phyloP scores from a whole-genome alignment of 2,797 vertebrate species.

The Ctenopoma multispine region DNA sequence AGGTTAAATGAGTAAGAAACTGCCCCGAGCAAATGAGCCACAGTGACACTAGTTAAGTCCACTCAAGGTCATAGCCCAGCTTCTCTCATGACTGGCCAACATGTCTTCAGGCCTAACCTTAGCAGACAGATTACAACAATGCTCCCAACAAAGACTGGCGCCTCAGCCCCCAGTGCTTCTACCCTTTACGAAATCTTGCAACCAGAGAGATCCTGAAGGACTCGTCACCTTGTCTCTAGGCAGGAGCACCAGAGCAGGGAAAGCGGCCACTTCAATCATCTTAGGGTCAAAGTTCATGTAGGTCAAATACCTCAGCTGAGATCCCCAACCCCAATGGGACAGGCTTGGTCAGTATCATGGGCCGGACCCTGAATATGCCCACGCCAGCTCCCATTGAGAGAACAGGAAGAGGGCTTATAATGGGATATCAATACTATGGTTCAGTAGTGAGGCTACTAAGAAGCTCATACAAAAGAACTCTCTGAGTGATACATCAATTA shows the following conservation, averaged over 20 bases:
- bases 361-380: conserved; percentile 63
- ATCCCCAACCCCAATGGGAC: conserved; percentile 78
- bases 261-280: conserved; percentile 86
- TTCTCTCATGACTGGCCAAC: conserved; percentile 72
- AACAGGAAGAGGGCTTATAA: conserved; percentile 52
- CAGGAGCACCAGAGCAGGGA: conserved; percentile 78
- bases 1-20: conserved; percentile 65
- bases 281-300: conserved; percentile 74
- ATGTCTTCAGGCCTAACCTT: conserved; percentile 74
- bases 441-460: conserved; percentile 66
- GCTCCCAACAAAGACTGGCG: conserved; percentile 78
- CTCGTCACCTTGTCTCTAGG: conserved; percentile 85
- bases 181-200: conserved; percentile 75
- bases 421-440: conserved; percentile 67
- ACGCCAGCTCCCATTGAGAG: conserved; percentile 55
- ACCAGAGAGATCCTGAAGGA: conserved; percentile 83
- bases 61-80: conserved; percentile 81
- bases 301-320: conserved; percentile 86
- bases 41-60: conserved; percentile 65
- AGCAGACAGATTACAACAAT: conserved; percentile 80
- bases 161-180: conserved; percentile 68
- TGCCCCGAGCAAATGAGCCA: conserved; percentile 57
- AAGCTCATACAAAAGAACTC: conserved; percentile 60
- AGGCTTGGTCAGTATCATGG: conserved; percentile 84
- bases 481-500: conserved; percentile 73